phyloP scores from a whole-genome alignment of 2,888 invertebrate species.

The Salpingus planirostris region DNA sequence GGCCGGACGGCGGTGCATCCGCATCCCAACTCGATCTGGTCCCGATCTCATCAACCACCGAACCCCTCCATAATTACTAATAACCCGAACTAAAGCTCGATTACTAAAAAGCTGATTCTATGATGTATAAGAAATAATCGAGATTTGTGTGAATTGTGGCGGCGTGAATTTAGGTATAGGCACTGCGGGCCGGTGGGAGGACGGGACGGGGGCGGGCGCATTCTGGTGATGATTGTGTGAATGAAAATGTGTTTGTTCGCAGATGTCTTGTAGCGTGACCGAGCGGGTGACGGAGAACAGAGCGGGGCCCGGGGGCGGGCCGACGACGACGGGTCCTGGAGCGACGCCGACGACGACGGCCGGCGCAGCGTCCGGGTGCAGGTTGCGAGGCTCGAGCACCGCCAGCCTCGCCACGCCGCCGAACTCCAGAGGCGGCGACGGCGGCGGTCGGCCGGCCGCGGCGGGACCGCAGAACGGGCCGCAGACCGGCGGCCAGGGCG shows the following conservation, averaged over 20 bases:
- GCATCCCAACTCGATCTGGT: no score
- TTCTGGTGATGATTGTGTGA: no score
- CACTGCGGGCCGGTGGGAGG: no score
- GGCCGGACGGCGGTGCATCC: no score
- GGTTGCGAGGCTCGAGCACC: slow-evolving; percentile 38
- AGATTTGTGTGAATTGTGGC: no score
- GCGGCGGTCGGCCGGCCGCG: slow-evolving; percentile 28
- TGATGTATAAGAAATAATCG: no score
- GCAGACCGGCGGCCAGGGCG: slow-evolving; percentile 35
- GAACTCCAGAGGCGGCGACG: slow-evolving; percentile 35
- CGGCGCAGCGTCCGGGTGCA: slow-evolving; percentile 34
- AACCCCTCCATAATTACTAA: no score
- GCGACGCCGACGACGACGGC: slow-evolving; percentile 35
- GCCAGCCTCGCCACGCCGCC: slow-evolving; percentile 33
- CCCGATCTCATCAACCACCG: no score
- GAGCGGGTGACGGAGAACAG: slow-evolving; percentile 41
- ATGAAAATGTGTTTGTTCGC: slow-evolving; percentile 26
- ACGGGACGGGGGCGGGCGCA: no score
- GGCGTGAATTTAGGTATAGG: no score
- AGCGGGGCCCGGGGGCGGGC: slow-evolving; percentile 37
- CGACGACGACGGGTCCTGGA: slow-evolving; percentile 20
- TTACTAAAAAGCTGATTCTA: no score
- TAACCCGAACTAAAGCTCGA: no score
- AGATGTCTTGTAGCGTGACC: slow-evolving; percentile 53
- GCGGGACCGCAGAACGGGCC: slow-evolving; percentile 29